phyloP scores from a whole-genome alignment of 1,140 invertebrate species.

The Lasaia peninsularis region DNA sequence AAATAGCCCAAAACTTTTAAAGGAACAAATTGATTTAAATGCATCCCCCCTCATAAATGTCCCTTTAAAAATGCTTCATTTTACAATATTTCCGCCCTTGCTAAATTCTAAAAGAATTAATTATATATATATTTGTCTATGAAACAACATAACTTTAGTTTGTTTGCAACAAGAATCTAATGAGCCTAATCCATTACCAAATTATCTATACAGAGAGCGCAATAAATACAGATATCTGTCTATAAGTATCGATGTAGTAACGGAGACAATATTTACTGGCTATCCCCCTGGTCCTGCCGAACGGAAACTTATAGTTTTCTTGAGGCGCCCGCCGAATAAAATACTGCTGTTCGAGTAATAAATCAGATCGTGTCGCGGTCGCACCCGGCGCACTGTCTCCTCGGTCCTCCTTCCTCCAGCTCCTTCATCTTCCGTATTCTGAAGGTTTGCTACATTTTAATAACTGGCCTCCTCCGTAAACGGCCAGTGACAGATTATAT shows the following conservation, averaged over 20 bases:
- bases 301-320: constrained; percentile 76
- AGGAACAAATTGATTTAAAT: no score
- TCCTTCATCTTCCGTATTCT: constrained; percentile 31
- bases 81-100: no score
- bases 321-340: constrained; percentile 75
- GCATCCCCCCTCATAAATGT: no score
- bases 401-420: constrained; percentile 8
- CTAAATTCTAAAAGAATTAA: no score
- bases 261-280: constrained; percentile 74
- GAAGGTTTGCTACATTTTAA: constrained; percentile 69
- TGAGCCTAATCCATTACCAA: constrained; percentile 67
- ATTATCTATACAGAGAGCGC: constrained; percentile 62
- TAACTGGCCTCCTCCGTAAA: constrained; percentile 66
- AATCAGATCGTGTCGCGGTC: constrained; percentile 66
- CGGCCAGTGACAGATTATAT: constrained; percentile 71
- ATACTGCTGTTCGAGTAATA: constrained; percentile 68
- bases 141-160: background rate
- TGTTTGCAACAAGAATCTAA: constrained; percentile 29
- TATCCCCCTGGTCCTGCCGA: constrained; percentile 68
- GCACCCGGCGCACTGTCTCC: constrained; percentile 59
- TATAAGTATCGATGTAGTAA: constrained; percentile 55
- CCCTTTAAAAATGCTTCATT: no score
- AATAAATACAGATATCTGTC: constrained; percentile 74
- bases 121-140: background rate
- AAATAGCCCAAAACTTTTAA: no score